phyloP scores from a whole-genome alignment of 1,140 invertebrate species.

The Melipona quadrifasciata region DNA sequence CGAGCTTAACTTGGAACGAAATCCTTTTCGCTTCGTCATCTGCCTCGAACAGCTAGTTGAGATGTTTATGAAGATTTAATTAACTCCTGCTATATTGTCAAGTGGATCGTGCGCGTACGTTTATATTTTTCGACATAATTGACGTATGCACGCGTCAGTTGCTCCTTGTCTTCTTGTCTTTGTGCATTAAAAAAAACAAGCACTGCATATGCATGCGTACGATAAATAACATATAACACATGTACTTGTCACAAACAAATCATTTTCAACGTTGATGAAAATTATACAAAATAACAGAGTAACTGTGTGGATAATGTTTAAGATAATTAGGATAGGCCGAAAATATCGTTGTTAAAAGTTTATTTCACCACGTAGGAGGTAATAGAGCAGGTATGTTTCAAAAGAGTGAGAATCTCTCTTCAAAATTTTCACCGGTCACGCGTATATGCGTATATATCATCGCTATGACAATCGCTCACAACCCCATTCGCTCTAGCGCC shows the following conservation, averaged over 20 bases:
- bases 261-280: not conserved
- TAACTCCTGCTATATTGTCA: not conserved
- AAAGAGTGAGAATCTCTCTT: no score
- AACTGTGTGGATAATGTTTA: not conserved
- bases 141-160: not conserved
- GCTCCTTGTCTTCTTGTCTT: not conserved
- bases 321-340: not conserved
- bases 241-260: not conserved
- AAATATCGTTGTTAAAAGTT: not conserved
- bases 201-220: not conserved
- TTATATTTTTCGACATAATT: constrained; percentile 7
- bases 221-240: not conserved
- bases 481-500: not conserved
- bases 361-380: not conserved
- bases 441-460: not conserved
- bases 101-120: not conserved
- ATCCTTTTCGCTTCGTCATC: constrained; percentile 20
- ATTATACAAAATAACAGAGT: not conserved
- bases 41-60: constrained; percentile 2
- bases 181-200: not conserved
- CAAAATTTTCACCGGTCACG: not conserved
- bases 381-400: not conserved
- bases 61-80: constrained; percentile 17
- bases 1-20: constrained; percentile 21
- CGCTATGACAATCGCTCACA: not conserved